Percentiles rank a stretch among this genome's conserved stretches.
Conservation (phyloP, 35 echinoderm and acorn worm genomes). For the Apostichopus parvimensis region DNA sequence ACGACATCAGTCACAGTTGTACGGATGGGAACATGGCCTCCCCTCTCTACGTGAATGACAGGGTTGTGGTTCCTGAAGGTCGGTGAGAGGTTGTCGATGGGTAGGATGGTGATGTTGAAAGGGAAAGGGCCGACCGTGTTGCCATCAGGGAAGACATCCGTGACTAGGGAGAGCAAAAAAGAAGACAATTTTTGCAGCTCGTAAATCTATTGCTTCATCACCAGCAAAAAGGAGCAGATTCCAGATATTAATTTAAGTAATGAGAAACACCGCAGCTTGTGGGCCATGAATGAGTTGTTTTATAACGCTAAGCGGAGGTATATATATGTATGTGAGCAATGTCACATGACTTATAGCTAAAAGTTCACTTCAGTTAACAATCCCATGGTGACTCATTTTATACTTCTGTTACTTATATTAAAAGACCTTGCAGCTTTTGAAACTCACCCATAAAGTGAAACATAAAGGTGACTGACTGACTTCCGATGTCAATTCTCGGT, state of each 20-base stretch:
- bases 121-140: slow-evolving; percentile 80
- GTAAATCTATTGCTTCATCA: no score
- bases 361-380: no score
- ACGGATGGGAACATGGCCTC: slow-evolving; percentile 69
- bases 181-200: no score
- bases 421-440: background rate
- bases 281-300: no score
- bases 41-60: slow-evolving; percentile 67
- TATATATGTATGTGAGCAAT: no score
- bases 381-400: no score
- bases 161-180: slow-evolving; percentile 59
- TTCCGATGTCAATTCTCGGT: slow-evolving; percentile 63
- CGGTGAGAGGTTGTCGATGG: slow-evolving; percentile 64
- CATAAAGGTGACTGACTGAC: slow-evolving; percentile 21
- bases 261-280: no score
- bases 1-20: slow-evolving; percentile 56
- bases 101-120: slow-evolving; percentile 87
- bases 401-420: no score
- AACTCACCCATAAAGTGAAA: slow-evolving; percentile 91
- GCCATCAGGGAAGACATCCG: slow-evolving; percentile 81
- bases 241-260: no score
- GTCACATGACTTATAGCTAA: no score
- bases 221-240: no score
- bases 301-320: no score
- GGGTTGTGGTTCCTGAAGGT: slow-evolving; percentile 67